Percentiles rank a stretch among this genome's conserved stretches.
phyloP scores from a whole-genome alignment of 2,797 vertebrate species.

The Protonibea diacanthus region DNA sequence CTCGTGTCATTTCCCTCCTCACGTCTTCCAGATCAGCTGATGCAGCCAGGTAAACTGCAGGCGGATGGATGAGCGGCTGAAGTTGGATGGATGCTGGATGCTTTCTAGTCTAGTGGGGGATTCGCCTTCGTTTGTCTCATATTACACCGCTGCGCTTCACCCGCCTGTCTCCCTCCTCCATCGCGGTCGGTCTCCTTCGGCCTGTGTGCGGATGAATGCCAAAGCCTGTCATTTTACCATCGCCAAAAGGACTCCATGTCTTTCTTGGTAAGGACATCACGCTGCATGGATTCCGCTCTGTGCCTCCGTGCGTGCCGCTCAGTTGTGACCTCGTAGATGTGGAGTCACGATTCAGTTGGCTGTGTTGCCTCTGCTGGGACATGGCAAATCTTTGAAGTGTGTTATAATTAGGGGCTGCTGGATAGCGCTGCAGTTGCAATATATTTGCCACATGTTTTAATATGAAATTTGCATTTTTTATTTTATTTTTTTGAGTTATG shows the following conservation, averaged over 20 bases:
- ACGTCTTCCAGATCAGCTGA: constrained; percentile 32
- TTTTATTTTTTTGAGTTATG: background rate
- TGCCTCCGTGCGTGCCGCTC: constrained; percentile 2
- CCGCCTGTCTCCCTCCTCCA: constrained; percentile 16
- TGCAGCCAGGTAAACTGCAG: constrained; percentile 66
- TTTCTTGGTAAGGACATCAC: constrained; percentile 92
- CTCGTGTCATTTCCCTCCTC: background rate
- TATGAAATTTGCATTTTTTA: background rate
- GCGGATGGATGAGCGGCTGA: constrained; percentile 24
- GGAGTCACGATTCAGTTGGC: constrained; percentile 40
- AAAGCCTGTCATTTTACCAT: constrained; percentile 72
- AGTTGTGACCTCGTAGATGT: constrained; percentile 20
- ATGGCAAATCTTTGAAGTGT: background rate
- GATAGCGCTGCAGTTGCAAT: background rate
- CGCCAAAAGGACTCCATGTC: constrained; percentile 93
- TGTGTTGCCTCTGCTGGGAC: constrained; percentile 26
- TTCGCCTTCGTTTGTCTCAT: constrained; percentile 38
- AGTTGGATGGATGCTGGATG: constrained; percentile 44
- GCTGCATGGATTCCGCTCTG: constrained; percentile 7
- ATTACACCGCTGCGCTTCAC: constrained; percentile 33
- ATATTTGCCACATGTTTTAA: background rate
- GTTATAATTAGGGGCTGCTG: background rate
- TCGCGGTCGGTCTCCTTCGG: constrained; percentile 53
- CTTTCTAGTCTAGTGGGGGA: constrained; percentile 43
- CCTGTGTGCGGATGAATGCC: constrained; percentile 86